Base-by-base conservation (phyloP, 2,888 invertebrate genomes). In the Hyalella azteca region DNA sequence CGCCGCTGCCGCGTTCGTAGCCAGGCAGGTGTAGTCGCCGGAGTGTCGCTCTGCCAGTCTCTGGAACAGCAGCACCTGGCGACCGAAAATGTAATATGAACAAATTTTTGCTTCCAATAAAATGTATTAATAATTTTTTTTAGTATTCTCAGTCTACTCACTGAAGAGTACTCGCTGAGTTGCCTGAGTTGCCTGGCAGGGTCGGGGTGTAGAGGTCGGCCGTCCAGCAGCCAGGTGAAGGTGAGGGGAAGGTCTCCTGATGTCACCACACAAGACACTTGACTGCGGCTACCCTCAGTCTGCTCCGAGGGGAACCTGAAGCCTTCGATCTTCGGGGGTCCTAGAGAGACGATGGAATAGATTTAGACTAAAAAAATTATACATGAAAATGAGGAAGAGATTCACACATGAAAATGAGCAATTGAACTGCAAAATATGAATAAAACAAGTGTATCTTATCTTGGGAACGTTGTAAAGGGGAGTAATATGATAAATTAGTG, bases 181-280 rank as follows among this genome's bases (percentile, higher is more conserved):
- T 50, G n/a, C 32, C 41, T 22, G 49, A 54, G 60, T n/a, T 54
- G 41, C 32, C 40, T 26, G 19, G 26, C 40, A 13, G 60, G 48
- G 36, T 79, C 87, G 88, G 78, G 84, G 85, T 15, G 87, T 87
- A 66, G 85, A 86, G 85, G 85, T 60, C 86, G 85, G 80, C 88
- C 89, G 86, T 90, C 89, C 87, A 90, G 90, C 45, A 90, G 87
- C 90, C 90, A 88, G 66, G 75, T 83, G 78, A 87, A 85, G 39
- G 82, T 82, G 78, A 87, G 83, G 5, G 87, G 87, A 15, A 83
- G 83, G 79, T 87, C 87, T 3, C 87, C 87, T 45, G 86, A 86
- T 41, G 85, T 84, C 29, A 86, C 86, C 19, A 86, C 85, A 82
- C 88, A 88, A 87, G 60, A 87, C 87, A 81, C 84, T 29, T 66